These are phyloP conservation scores for Drosophila neutralis DNA, from an alignment of 2,888 invertebrate genomes.

Conservation along the genomic window DNA sequence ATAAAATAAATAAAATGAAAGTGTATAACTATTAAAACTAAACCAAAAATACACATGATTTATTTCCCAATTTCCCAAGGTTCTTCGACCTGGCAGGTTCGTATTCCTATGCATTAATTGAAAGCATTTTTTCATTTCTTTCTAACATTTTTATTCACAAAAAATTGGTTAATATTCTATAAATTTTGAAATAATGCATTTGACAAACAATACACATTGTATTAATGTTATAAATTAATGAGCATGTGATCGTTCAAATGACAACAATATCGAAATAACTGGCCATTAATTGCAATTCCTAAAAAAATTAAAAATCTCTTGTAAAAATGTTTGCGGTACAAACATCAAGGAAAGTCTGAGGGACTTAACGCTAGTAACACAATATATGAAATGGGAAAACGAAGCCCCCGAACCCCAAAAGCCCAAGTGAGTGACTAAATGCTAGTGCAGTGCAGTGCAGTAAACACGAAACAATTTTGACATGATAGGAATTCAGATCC, in stretches of 20 bases:
- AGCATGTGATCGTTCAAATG: slow-evolving; percentile 37
- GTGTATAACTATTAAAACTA: slow-evolving; percentile 81
- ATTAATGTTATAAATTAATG: slow-evolving; percentile 48
- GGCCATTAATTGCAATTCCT: slow-evolving; percentile 34
- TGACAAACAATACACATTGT: slow-evolving; percentile 53
- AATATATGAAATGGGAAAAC: slow-evolving; percentile 43
- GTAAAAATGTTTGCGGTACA: slow-evolving; percentile 45
- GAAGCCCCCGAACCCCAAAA: slow-evolving; percentile 4
- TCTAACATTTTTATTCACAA: slow-evolving; percentile 53
- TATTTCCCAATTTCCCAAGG: neutral
- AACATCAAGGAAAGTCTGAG: slow-evolving; percentile 24
- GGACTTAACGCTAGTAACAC: slow-evolving; percentile 64
- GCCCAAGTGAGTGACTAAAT: slow-evolving; percentile 41
- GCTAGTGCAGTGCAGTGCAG: slow-evolving; percentile 10
- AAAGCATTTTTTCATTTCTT: neutral
- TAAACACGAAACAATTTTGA: slow-evolving; percentile 29
- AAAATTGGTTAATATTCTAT: slow-evolving; percentile 19
- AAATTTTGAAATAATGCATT: slow-evolving; percentile 19
- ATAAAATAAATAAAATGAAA: slow-evolving; percentile 77
- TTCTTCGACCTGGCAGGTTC: neutral
- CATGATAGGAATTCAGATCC: neutral
- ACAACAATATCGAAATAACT: slow-evolving; percentile 29
- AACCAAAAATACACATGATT: slow-evolving; percentile 35
- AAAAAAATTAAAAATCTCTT: slow-evolving; percentile 14
- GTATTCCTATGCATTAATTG: neutral